phyloP scores from a whole-genome alignment of 1,140 invertebrate species.

The Oedothorax gibbosus region DNA sequence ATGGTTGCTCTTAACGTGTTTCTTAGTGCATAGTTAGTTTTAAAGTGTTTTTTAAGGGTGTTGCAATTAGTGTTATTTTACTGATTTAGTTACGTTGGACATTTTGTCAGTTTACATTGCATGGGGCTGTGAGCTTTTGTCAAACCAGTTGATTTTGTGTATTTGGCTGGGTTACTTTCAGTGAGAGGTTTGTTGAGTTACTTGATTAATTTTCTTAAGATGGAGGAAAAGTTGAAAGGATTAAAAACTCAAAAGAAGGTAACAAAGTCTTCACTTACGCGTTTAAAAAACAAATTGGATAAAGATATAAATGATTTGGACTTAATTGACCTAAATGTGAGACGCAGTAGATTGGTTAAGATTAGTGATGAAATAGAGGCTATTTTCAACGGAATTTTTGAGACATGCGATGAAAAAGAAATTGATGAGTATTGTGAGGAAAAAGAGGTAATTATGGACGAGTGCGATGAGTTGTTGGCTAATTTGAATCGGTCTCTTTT shows the following conservation, averaged over 20 bases:
- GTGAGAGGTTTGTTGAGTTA: no score
- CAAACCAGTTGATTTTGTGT: no score
- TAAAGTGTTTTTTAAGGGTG: no score
- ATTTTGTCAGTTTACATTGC: no score
- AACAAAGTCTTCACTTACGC: not conserved
- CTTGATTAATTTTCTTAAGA: no score
- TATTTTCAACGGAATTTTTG: slow-evolving; percentile 3
- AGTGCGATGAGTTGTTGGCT: not conserved
- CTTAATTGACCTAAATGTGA: not conserved
- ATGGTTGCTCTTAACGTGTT: no score
- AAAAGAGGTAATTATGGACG: not conserved
- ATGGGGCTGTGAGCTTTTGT: no score
- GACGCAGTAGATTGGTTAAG: not conserved
- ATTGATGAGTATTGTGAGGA: not conserved
- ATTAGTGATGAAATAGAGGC: not conserved
- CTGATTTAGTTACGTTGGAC: no score
- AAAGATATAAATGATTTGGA: not conserved
- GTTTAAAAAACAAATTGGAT: not conserved
- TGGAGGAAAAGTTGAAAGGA: not conserved
- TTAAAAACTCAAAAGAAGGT: not conserved
- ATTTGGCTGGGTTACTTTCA: no score
- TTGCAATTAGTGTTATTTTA: no score
- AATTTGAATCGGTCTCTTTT: not conserved
- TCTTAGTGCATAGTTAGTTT: no score
- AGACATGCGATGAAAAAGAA: not conserved